phyloP scores from a whole-genome alignment of 1,140 invertebrate genomes.

The Euura saliciscinereae region DNA sequence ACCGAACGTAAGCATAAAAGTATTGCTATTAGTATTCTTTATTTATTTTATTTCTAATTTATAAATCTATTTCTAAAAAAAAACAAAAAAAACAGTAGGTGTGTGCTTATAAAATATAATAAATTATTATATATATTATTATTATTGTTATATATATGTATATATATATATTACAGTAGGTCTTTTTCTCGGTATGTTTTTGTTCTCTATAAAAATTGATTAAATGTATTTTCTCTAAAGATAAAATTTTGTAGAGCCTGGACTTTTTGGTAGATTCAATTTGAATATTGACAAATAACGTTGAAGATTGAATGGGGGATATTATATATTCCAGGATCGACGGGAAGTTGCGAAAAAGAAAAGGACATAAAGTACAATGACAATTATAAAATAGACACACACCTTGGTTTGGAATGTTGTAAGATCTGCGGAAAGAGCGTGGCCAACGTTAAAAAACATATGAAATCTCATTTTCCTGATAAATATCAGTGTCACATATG shows the following conservation, averaged over 20 bases:
- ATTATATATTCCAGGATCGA: slow-evolving; percentile 57
- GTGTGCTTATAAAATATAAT: slow-evolving; percentile 8
- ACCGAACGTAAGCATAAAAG: slow-evolving; percentile 23
- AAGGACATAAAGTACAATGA: slow-evolving; percentile 56
- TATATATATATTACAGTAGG: slow-evolving; percentile 12
- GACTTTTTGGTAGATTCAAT: slow-evolving; percentile 31
- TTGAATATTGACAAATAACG: neutral
- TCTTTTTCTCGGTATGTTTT: neutral
- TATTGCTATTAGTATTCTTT: slow-evolving; percentile 13
- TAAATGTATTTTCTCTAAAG: neutral
- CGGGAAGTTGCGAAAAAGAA: slow-evolving; percentile 54
- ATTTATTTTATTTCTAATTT: neutral
- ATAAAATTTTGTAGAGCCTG: slow-evolving; percentile 43
- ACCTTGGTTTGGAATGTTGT: slow-evolving; percentile 52
- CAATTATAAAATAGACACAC: slow-evolving; percentile 46
- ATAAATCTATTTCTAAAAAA: neutral
- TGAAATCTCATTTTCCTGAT: slow-evolving; percentile 60
- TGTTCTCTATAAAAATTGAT: neutral
- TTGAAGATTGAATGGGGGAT: slow-evolving; percentile 42
- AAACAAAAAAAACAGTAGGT: neutral
- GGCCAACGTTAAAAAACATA: slow-evolving; percentile 60
- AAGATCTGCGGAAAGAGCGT: slow-evolving; percentile 58
- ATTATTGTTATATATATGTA: too few species aligned
- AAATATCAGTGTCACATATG: slow-evolving; percentile 60
- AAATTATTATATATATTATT: too few species aligned